Base-by-base conservation (phyloP, 2,113 vertebrate species). In the Chamaea fasciata region DNA sequence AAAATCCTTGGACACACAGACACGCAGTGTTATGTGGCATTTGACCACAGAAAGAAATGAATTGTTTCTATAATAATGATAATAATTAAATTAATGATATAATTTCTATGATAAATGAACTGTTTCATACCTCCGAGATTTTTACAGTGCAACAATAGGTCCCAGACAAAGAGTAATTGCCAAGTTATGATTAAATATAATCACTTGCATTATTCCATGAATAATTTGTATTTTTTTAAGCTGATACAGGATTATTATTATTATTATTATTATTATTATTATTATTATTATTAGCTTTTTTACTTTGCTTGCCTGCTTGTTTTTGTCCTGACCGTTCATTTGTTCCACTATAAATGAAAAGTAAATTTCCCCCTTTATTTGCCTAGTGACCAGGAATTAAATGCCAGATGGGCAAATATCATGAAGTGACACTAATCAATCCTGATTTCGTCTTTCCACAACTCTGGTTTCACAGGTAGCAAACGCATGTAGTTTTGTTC, bases 381-480 rank as follows among this genome's bases (percentile, higher is more conserved):
- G n/a, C n/a, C n/a, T n/a, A n/a, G n/a, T n/a, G n/a, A n/a, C n/a
- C n/a, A n/a, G n/a, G n/a, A n/a, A n/a, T n/a, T n/a, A n/a, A n/a
- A n/a, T n/a, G n/a, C n/a, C n/a, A n/a, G n/a, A n/a, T n/a, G n/a
- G n/a, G n/a, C n/a, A n/a, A n/a, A n/a, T n/a, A n/a, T n/a, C n/a
- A n/a, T n/a, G n/a, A n/a, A n/a, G n/a, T n/a, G n/a, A n/a, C n/a
- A n/a, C n/a, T n/a, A 62, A 64, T 90, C 85, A 52, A 42, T 91
- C 77, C 44, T 71, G 65, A 95, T 94, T 89, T 91, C 35, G 93
- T 94, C 70, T 90, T 94, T 85, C 88, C 50, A 31, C 49, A 67
- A 35, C 63, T 97, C 92, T 89, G 56, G 68, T 92, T 96, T 94
- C 88, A 68, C 76, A 84, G 52, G 24, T 90, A 90, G 56, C 84